phyloP scores from a whole-genome alignment of 2,888 invertebrate genomes.

The Oasisia sp. region DNA sequence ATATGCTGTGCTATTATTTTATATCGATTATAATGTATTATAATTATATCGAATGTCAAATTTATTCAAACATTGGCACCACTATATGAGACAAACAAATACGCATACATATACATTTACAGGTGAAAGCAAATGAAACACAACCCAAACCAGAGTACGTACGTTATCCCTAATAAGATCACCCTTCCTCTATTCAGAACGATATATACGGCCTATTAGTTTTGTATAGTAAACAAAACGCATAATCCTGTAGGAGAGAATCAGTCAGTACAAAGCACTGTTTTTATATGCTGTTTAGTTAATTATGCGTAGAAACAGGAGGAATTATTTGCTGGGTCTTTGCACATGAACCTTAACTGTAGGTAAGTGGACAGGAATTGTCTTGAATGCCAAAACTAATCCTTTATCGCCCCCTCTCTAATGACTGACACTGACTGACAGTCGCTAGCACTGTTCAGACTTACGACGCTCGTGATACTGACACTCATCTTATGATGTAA shows the following conservation, averaged over 20 bases:
- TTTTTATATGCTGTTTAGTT: not conserved
- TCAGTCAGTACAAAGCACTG: not conserved
- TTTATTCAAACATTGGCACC: no score
- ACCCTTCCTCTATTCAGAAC: not conserved
- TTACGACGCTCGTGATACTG: no score
- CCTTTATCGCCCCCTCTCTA: not conserved
- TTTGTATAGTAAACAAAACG: not conserved
- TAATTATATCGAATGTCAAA: no score
- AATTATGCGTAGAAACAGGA: not conserved
- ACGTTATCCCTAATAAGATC: not conserved
- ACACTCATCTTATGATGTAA: no score
- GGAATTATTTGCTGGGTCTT: not conserved
- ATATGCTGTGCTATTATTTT: no score
- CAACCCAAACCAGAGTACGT: not conserved
- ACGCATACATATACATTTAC: not conserved
- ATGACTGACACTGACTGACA: not conserved
- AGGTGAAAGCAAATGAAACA: not conserved
- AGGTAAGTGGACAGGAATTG: not conserved
- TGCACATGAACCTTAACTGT: not conserved
- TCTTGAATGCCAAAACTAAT: not conserved
- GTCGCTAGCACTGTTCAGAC: not conserved
- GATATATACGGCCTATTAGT: not conserved
- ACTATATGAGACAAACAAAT: not conserved
- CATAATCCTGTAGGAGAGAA: not conserved
- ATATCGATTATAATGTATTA: no score